Conservation (phyloP, 2,888 invertebrate species). For the Troglohyphantes excavatus region DNA sequence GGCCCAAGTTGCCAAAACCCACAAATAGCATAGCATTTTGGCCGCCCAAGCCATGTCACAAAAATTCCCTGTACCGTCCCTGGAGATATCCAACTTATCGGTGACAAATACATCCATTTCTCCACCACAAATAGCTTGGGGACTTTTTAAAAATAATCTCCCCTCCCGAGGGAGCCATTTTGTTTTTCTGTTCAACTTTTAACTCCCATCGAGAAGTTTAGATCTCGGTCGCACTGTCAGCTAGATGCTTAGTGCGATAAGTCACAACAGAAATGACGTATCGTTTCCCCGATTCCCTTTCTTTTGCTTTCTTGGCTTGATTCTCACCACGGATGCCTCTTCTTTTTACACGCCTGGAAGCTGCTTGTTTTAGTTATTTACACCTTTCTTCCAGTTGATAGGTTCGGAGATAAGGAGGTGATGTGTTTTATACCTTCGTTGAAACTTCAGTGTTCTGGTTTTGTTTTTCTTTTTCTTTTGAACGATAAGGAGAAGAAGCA, state of each 20-base stretch:
- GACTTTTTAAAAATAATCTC: neutral
- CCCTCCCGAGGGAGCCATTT: neutral
- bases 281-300: conserved; percentile 8
- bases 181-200: conserved; percentile 3
- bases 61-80: no score
- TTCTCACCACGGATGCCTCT: neutral
- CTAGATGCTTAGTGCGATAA: conserved; percentile 48
- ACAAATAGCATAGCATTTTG: no score
- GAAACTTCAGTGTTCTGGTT: neutral
- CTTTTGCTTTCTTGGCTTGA: neutral
- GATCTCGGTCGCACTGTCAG: conserved; percentile 47
- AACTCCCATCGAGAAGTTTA: conserved; percentile 32
- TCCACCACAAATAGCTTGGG: neutral
- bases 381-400: conserved; percentile 6
- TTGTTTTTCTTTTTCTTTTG: neutral
- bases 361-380: neutral
- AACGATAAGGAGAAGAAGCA: no score
- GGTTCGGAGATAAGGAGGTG: neutral
- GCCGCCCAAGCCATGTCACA: no score
- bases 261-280: conserved; percentile 19
- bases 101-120: neutral
- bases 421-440: neutral
- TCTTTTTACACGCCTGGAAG: no score
- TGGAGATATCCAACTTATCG: neutral
- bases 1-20: no score